Conservation (phyloP, 2,797 vertebrate species). For the Alfaro cultratus region DNA sequence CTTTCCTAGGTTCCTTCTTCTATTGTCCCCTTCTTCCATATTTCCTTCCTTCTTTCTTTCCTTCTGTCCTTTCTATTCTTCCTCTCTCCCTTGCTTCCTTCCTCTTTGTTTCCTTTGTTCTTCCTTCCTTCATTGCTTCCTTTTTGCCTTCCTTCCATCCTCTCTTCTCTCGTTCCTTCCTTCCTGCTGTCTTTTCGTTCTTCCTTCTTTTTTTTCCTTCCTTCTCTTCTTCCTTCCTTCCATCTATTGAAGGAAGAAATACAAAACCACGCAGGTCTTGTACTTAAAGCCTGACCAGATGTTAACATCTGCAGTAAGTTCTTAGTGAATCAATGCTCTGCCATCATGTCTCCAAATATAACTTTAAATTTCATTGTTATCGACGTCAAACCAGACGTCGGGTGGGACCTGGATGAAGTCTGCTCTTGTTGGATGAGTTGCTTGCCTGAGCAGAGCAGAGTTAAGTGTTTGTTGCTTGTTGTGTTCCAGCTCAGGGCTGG, state of each 20-base stretch:
- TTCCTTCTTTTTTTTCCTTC: background rate
- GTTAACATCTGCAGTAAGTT: background rate
- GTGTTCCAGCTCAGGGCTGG: slow-evolving; percentile 88
- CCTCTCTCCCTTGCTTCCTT: background rate
- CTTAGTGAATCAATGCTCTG: background rate
- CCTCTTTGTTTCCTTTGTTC: background rate
- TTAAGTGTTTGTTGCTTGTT: slow-evolving; percentile 21
- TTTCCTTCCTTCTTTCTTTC: background rate
- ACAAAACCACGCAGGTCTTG: background rate
- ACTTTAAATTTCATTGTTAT: background rate
- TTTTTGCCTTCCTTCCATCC: background rate
- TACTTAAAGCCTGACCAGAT: background rate
- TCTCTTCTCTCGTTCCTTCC: background rate
- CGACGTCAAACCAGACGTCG: background rate
- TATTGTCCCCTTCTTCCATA: background rate
- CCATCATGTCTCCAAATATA: background rate
- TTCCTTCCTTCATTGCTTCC: background rate
- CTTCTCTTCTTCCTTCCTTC: background rate
- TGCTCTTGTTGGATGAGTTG: slow-evolving; percentile 6
- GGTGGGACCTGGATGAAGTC: background rate
- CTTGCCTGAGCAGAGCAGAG: slow-evolving; percentile 13
- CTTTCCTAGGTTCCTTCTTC: background rate
- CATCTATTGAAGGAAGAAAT: background rate
- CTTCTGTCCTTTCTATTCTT: background rate
- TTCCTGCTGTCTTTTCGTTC: background rate